Evolutionary conservation across 2,113 vertebrate species (phyloP), one percentile per base, ranked within the genome.

Genomic region (Uria lomvia): DNA sequence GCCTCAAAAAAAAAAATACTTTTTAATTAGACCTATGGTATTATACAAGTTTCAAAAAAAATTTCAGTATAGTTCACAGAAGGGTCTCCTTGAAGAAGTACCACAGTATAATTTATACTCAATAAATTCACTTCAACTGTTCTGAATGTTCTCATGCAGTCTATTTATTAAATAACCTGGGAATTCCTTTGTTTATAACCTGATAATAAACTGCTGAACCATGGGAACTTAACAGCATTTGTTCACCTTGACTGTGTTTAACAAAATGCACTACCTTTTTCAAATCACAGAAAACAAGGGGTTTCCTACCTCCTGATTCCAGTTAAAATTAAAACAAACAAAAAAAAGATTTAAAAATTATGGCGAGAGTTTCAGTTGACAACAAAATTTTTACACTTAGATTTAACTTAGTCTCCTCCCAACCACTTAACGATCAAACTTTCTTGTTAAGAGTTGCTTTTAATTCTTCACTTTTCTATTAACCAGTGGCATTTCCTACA

Each of bases 71-170:
- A 42, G 21, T 26, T 66, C 50, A 86, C 15, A 59, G n/a, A 63
- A 63, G 58, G 1, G 11, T 38, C 3, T 22, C 38, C 50, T 43
- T 38, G n/a, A 79, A 50, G 30, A 65, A 55, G 20, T 38, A 50
- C 5, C 0, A 0, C 16, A 8, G 2, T 42, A 34, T 55, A 10
- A 79, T 72, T 83, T 76, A 29, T 5, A 20, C 11, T 38, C 6
- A 15, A 3, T 3, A n/a, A 4, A 47, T 47, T 47, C 15, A 60
- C 6, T 38, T 73, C 40, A 45, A 42, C n/a, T 52, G 22, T 66
- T 47, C 5, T 29, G 40, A 60, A 73, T 52, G 10, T 24, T 58
- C n/a, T 87, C 45, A 60, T 68, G 26, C 14, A 70, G 8, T 12
- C 4, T 15, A 58, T 86, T 62, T 92, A 43, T 86, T 49, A 58